Conservation (phyloP, 1,140 invertebrate species). For the Galleria mellonella region DNA sequence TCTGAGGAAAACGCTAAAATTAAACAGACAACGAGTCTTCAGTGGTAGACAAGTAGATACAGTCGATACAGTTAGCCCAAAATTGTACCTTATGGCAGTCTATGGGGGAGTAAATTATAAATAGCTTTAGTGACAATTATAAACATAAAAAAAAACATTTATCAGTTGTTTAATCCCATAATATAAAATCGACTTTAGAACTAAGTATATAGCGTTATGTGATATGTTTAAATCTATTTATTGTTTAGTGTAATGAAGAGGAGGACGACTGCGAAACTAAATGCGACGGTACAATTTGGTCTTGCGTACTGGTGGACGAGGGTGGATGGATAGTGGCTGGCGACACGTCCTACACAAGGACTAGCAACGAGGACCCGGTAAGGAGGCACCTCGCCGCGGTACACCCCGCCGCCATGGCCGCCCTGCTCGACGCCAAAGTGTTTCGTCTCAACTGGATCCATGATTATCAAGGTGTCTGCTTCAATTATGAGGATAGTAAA, state of each 20-base stretch:
- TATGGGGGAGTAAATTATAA: too few relatives aligned
- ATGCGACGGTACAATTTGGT: conserved; percentile 44
- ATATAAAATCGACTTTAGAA: too few relatives aligned
- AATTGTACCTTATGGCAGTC: too few relatives aligned
- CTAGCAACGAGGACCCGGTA: conserved; percentile 9
- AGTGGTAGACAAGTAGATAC: too few relatives aligned
- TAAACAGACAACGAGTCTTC: too few relatives aligned
- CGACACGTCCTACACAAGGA: conserved; percentile 6
- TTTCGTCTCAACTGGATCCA: conserved; percentile 55
- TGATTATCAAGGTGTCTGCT: conserved; percentile 60
- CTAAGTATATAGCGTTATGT: too few relatives aligned
- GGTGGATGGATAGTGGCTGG: conserved; percentile 45
- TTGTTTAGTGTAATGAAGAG: conserved; percentile 17
- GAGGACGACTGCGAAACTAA: conserved; percentile 35
- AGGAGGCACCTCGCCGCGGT: conserved; percentile 38
- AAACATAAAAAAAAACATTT: too few relatives aligned
- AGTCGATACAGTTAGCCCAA: too few relatives aligned
- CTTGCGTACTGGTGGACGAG: conserved; percentile 52
- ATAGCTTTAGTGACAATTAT: too few relatives aligned
- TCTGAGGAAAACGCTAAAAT: too few relatives aligned
- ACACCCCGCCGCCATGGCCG: conserved; percentile 41
- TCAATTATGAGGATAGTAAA: conserved; percentile 21
- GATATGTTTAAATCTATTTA: too few relatives aligned
- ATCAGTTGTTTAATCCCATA: too few relatives aligned
- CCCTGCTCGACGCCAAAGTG: conserved; percentile 39